phyloP scores from a whole-genome alignment of 2,888 invertebrate species.

The Hirtodrosophila alboralis region DNA sequence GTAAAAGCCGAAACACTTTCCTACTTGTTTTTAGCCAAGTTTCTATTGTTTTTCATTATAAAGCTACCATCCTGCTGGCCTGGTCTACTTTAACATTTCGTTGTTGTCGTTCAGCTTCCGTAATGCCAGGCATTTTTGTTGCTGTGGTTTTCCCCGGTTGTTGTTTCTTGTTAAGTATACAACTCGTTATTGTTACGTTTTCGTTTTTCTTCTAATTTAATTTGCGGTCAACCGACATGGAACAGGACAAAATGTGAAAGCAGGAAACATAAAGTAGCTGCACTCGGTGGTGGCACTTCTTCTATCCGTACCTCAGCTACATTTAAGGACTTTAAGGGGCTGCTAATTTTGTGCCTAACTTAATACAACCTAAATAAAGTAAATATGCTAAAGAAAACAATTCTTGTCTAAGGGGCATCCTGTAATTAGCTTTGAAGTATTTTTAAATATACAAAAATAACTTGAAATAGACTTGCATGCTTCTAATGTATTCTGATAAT shows the following conservation, averaged over 20 bases:
- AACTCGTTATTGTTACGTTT: constrained; percentile 65
- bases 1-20: constrained; percentile 48
- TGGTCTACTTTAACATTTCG: constrained; percentile 53
- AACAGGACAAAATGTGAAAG: constrained; percentile 31
- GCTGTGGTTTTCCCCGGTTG: background rate
- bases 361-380: constrained; percentile 3
- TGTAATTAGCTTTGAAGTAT: no score
- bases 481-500: no score
- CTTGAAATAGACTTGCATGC: no score
- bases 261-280: constrained; percentile 57
- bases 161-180: constrained; percentile 39
- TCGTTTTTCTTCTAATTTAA: constrained; percentile 74
- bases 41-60: constrained; percentile 46
- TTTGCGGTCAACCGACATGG: constrained; percentile 76
- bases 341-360: constrained; percentile 21
- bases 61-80: constrained; percentile 24
- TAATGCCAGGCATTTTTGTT: constrained; percentile 40
- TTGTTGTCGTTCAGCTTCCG: constrained; percentile 42
- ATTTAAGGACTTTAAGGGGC: constrained; percentile 24
- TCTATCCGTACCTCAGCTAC: constrained; percentile 6
- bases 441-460: no score
- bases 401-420: no score
- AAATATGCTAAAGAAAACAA: background rate
- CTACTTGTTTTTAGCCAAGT: constrained; percentile 53
- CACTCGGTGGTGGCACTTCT: constrained; percentile 13